phyloP scores from a whole-genome alignment of 2,797 vertebrate genomes.

The Micrastur ruficollis region DNA sequence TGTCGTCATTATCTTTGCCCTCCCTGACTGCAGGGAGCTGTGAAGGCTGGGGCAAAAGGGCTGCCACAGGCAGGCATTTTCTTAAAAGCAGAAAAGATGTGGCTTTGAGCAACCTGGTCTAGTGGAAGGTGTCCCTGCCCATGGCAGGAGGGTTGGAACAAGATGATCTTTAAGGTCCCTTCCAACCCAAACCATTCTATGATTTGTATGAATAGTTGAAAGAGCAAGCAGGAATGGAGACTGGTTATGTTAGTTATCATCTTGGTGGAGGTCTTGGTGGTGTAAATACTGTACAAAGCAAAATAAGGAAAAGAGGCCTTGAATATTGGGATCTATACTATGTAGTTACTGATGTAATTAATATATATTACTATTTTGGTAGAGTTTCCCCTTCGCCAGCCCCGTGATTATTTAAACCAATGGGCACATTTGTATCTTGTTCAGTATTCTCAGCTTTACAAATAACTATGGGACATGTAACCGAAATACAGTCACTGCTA shows the following conservation, averaged over 20 bases:
- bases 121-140: too few relatives aligned
- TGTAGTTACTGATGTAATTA: neutral
- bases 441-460: neutral
- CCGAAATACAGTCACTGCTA: neutral
- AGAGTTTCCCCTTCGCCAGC: neutral
- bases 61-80: neutral
- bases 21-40: neutral
- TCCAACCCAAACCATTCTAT: too few relatives aligned
- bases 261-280: neutral
- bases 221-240: neutral
- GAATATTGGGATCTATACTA: neutral
- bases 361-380: neutral
- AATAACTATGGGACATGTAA: neutral
- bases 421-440: neutral
- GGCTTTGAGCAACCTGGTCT: too few relatives aligned
- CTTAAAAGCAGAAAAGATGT: neutral
- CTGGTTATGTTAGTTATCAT: neutral
- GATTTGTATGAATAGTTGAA: neutral
- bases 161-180: too few relatives aligned
- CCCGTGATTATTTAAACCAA: neutral
- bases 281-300: neutral
- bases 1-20: neutral
- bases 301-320: neutral
- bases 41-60: rapidly evolving
- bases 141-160: too few relatives aligned